A percentile compares a stretch with the other conserved stretches of the same genome.
These are phyloP conservation scores for Typhlomys cinereus DNA, from an alignment of 2,113 vertebrate genomes.

Conservation along the genomic window DNA sequence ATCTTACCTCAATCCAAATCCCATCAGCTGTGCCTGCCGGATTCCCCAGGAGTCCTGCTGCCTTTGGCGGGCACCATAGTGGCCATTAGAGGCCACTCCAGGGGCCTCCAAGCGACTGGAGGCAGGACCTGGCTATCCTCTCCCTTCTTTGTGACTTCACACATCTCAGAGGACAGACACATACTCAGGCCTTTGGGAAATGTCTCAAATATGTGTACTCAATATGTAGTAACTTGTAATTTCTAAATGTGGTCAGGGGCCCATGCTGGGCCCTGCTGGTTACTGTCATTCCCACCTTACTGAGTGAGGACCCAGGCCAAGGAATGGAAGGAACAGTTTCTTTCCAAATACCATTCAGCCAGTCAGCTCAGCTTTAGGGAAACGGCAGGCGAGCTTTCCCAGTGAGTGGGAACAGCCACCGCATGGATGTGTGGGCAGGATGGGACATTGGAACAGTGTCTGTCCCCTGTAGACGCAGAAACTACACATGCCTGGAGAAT, in stretches of 20 bases:
- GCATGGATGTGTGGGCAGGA: too few species aligned
- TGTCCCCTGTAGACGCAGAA: not conserved
- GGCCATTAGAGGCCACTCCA: too few species aligned
- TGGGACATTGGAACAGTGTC: fast-evolving
- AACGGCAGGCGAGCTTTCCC: too few species aligned
- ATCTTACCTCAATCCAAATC: too few species aligned
- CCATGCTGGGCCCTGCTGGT: fast-evolving
- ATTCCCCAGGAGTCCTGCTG: fast-evolving
- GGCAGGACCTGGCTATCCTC: not conserved
- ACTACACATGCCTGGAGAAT: not conserved
- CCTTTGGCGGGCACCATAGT: fast-evolving
- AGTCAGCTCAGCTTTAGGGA: fast-evolving
- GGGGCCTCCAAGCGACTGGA: not conserved
- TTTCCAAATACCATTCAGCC: not conserved
- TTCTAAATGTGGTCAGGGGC: not conserved
- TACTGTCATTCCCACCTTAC: not conserved
- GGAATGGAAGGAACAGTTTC: too few species aligned
- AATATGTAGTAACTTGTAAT: not conserved
- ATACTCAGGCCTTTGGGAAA: not conserved
- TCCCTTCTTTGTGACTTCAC: not conserved
- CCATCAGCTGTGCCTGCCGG: not conserved
- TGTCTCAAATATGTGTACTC: not conserved
- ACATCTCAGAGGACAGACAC: not conserved
- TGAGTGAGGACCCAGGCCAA: too few species aligned
- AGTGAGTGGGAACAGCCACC: too few species aligned